phyloP scores from a whole-genome alignment of 2,113 vertebrate species.

The Scartelaos histophorus region DNA sequence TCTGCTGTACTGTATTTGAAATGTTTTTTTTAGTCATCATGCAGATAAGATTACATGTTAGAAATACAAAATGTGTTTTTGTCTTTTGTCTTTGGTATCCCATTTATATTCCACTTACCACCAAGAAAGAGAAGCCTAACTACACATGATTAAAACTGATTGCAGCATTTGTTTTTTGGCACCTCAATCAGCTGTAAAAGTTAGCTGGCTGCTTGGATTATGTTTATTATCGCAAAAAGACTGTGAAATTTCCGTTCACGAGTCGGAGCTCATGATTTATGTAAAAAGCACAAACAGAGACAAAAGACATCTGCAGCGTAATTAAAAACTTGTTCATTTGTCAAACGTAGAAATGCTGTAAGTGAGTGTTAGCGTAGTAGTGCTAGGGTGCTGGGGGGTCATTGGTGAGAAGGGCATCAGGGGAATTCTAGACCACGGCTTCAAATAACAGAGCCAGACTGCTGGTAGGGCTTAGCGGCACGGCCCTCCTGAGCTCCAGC shows the following conservation, averaged over 20 bases:
- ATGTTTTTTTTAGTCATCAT: constrained; percentile 30
- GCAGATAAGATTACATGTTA: constrained; percentile 55
- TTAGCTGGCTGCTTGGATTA: constrained; percentile 39
- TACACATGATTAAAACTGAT: constrained; percentile 45
- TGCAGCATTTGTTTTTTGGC: constrained; percentile 37
- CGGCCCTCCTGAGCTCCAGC: constrained; percentile 47
- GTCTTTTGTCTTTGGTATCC: constrained; percentile 21
- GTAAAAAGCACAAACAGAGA: constrained; percentile 5
- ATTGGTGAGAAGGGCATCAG: constrained; percentile 58
- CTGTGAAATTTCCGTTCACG: constrained; percentile 26
- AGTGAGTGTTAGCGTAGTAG: constrained; percentile 4
- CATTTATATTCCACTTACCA: constrained; percentile 48
- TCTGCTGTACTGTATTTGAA: neutral
- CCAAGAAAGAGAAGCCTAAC: constrained; percentile 35
- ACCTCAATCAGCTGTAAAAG: constrained; percentile 55
- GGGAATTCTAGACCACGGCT: constrained; percentile 64
- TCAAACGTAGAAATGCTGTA: neutral
- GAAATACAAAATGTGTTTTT: constrained; percentile 18
- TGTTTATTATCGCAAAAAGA: constrained; percentile 49
- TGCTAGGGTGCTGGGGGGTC: constrained; percentile 30
- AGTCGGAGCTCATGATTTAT: neutral
- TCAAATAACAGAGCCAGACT: constrained; percentile 72
- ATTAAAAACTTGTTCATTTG: constrained; percentile 9
- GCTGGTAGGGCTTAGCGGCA: constrained; percentile 65
- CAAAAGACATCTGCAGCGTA: constrained; percentile 15